Conservation (phyloP, 2,888 invertebrate genomes). For the Tenthredo mesomela region DNA sequence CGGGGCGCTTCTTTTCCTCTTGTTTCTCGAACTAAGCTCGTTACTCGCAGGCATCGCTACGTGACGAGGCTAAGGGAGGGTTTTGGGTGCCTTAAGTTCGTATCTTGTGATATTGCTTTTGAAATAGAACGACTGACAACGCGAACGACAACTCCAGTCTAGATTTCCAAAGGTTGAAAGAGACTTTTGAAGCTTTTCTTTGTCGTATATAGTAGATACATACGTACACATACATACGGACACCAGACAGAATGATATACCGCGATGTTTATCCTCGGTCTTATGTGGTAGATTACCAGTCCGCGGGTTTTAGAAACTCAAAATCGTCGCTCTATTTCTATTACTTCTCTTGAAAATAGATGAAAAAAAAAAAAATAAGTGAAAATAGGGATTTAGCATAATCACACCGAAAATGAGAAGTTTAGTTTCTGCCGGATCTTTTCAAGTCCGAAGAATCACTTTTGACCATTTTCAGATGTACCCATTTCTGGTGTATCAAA, state of each 20-base stretch:
- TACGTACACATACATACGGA: not conserved
- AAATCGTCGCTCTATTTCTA: not conserved
- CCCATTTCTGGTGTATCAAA: too few species aligned
- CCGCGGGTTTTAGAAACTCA: not conserved
- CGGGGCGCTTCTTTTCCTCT: not conserved
- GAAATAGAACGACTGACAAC: constrained; percentile 25
- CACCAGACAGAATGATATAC: not conserved
- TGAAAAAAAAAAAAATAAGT: too few species aligned
- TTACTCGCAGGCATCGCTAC: constrained; percentile 30
- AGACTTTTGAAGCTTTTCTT: not conserved
- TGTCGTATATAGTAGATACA: not conserved
- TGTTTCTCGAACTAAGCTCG: constrained; percentile 27
- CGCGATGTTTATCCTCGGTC: not conserved
- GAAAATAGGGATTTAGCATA: too few species aligned
- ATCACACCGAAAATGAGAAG: too few species aligned
- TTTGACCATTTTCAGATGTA: too few species aligned
- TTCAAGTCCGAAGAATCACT: too few species aligned
- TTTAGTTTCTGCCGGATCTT: too few species aligned
- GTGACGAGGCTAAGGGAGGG: not conserved
- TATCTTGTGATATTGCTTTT: constrained; percentile 44
- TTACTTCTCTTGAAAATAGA: not conserved
- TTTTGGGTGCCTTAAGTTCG: not conserved
- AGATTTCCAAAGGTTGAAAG: constrained; percentile 15
- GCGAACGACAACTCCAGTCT: constrained; percentile 14
- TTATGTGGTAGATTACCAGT: not conserved